Conservation (phyloP, 2,113 vertebrate species). For the Uropsilus gracilis region DNA sequence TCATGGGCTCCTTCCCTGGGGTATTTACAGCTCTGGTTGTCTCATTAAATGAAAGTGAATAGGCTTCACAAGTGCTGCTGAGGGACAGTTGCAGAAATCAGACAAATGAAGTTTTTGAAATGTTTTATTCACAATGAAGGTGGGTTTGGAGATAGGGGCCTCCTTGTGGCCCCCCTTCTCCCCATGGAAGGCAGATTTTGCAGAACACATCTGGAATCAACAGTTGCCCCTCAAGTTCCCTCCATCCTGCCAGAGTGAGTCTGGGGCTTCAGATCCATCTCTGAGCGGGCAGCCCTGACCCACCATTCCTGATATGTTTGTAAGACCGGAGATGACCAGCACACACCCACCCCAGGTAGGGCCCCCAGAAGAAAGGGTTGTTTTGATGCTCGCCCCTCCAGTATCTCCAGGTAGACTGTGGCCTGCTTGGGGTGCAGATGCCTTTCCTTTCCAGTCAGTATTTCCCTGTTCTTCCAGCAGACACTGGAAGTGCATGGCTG, state of each 20-base stretch:
- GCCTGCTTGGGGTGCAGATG: neutral
- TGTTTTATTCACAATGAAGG: neutral
- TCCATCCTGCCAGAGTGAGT: neutral
- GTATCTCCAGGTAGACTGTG: neutral
- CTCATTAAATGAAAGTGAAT: constrained; percentile 8
- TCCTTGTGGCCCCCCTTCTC: neutral
- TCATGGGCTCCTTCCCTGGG: neutral
- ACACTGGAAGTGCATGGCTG: too few relatives aligned
- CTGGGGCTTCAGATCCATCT: neutral
- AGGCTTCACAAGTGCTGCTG: neutral
- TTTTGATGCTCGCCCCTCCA: neutral
- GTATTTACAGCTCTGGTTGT: neutral
- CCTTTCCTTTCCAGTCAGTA: too few relatives aligned
- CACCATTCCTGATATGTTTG: neutral
- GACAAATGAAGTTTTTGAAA: neutral
- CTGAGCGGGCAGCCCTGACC: neutral
- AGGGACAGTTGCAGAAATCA: constrained; percentile 1
- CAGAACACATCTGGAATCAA: too few relatives aligned
- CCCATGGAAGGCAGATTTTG: too few relatives aligned
- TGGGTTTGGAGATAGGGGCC: neutral
- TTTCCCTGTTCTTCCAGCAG: too few relatives aligned
- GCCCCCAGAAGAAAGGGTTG: neutral
- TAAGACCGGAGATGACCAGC: neutral
- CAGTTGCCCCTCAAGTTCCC: neutral
- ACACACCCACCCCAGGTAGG: neutral